Evolutionary conservation across 2,888 invertebrate species (phyloP).

Genomic region (Elmis aenea): DNA sequence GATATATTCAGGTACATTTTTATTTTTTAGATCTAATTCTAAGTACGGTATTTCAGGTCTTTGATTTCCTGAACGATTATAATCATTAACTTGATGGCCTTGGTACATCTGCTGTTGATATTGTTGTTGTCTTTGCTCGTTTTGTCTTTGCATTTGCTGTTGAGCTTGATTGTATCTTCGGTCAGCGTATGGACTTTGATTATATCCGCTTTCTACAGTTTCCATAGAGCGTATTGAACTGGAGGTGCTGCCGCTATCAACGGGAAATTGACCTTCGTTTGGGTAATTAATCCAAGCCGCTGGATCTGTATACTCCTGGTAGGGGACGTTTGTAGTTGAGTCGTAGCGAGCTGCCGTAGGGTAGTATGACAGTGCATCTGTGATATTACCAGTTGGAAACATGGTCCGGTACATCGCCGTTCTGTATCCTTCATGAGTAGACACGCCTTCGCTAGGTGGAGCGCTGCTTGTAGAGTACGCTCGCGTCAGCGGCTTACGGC

Average conservation of each 20-base stretch:
- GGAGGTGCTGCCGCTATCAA: conserved; percentile 53
- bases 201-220: conserved; percentile 50
- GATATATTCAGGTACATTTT: conserved; percentile 50
- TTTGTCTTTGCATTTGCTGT: conserved; percentile 19
- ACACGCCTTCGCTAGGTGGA: conserved; percentile 48
- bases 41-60: conserved; percentile 45
- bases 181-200: conserved; percentile 42
- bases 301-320: conserved; percentile 54
- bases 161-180: conserved; percentile 27
- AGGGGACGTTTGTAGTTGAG: conserved; percentile 50
- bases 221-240: conserved; percentile 61
- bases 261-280: conserved; percentile 46
- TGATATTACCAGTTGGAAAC: conserved; percentile 68
- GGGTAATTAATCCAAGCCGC: conserved; percentile 47
- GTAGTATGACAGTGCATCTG: conserved; percentile 77
- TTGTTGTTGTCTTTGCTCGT: conserved; percentile 33
- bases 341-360: conserved; percentile 66
- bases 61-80: conserved; percentile 40
- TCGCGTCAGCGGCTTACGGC: conserved; percentile 46
- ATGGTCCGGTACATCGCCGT: conserved; percentile 59
- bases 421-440: conserved; percentile 63
- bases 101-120: conserved; percentile 33
- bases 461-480: conserved; percentile 53
- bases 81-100: conserved; percentile 33
- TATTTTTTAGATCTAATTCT: conserved; percentile 49